Base-by-base conservation (phyloP, 2,888 invertebrate species). In the Erebia aethiops region DNA sequence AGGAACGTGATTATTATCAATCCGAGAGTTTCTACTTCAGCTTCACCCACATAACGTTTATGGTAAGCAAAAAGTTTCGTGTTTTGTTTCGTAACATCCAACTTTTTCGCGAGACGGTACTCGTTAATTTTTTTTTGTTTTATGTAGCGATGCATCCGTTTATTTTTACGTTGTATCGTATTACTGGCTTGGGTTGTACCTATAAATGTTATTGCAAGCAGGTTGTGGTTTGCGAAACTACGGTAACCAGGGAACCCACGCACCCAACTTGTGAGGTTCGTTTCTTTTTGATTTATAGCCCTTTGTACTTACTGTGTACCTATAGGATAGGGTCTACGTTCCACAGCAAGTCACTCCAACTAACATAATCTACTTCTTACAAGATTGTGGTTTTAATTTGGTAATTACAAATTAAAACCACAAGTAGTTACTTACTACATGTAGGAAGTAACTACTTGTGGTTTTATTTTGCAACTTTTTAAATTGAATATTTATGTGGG, bases 1-100 rank as follows among this genome's bases (percentile, higher is more conserved):
- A 80, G 82, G 82, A 87, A 85, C 86, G 80, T 85, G 87, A 87
- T 84, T 88, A 84, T 84, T 87, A 84, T 85, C 80, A 82, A 75
- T 71, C 70, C 70, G 75, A 86, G 84, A 82, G 83, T 80, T 76
- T 77, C 76, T 72, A 84, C 84, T 85, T 91, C 91, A 91, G 84
- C 84, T 86, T 91, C 92, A 91, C 90, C 91, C 88, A 92, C 91
- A 86, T 91, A 86, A 80, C 92, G 77, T 92, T 87, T 92, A 92
- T 87, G 93, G 93, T 92, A 91, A 91, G 92, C 82, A 77, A 88
- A 88, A 88, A 89, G 85, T 89, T 89, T 90, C 89, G 82, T 85
- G 88, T 89, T 83, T 85, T 84, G 85, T 90, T 88, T 91, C 90
- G 90, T 91, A 90, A 91, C 84, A 81, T 79, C 76, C 80, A 80